Conservation (phyloP, 2,797 vertebrate species). For the Balearica regulorum region DNA sequence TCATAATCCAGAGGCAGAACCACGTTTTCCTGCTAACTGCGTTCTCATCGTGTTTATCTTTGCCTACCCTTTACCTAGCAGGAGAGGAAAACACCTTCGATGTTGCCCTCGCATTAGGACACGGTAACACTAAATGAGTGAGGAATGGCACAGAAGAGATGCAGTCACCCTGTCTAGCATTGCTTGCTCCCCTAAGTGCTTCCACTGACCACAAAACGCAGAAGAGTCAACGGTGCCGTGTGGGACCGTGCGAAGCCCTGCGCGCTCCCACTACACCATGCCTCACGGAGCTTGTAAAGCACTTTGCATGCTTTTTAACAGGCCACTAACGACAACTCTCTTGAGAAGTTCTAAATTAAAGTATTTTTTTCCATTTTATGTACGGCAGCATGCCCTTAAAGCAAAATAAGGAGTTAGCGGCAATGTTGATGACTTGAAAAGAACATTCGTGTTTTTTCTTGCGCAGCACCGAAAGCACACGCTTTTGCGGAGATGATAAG, state of each 20-base stretch:
- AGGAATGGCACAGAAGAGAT: background rate
- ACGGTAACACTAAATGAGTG: background rate
- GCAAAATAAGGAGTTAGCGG: background rate
- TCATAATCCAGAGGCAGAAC: background rate
- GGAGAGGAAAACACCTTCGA: background rate
- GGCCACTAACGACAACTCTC: background rate
- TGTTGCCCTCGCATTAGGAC: background rate
- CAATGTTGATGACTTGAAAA: slow-evolving; percentile 47
- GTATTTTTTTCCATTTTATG: slow-evolving; percentile 4
- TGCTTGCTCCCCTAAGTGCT: background rate
- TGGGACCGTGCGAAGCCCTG: background rate
- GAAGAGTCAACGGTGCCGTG: background rate
- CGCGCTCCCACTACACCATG: background rate
- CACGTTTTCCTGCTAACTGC: background rate
- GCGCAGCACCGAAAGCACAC: slow-evolving; percentile 55
- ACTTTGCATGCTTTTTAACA: slow-evolving; percentile 54
- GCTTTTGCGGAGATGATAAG: slow-evolving; percentile 2
- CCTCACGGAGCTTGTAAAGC: slow-evolving; percentile 13
- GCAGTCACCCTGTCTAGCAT: rapidly evolving
- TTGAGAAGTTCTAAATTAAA: background rate
- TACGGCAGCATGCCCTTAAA: background rate
- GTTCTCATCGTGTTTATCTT: background rate
- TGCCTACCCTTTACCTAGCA: background rate
- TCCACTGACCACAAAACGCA: background rate
- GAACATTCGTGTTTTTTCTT: slow-evolving; percentile 73